Conservation (phyloP, 2,113 vertebrate genomes). For the Microcebus tavaratra region DNA sequence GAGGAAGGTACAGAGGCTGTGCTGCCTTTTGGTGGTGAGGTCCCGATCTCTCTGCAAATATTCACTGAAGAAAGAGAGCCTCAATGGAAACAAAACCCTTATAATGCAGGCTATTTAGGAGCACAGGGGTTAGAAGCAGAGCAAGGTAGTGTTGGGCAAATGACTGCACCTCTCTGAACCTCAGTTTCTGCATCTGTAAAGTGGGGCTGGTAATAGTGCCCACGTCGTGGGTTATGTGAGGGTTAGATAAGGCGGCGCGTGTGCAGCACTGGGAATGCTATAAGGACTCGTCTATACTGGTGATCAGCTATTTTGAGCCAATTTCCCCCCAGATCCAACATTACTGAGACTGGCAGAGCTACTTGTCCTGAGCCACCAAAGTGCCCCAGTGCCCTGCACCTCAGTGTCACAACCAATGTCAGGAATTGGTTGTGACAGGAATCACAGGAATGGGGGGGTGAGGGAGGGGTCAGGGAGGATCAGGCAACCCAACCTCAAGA, state of each 20-base stretch:
- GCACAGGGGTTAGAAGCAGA: not conserved
- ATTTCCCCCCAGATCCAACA: not conserved
- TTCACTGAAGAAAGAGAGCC: not conserved
- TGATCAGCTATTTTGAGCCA: rapidly evolving
- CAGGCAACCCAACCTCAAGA: conserved; percentile 46
- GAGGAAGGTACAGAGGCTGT: not conserved
- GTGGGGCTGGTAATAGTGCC: no score
- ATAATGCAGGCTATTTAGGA: rapidly evolving
- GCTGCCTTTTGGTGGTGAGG: not conserved
- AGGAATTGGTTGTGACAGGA: not conserved
- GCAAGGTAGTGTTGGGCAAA: not conserved
- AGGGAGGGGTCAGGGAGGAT: not conserved
- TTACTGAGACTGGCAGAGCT: not conserved
- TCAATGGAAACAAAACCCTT: not conserved
- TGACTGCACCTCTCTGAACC: not conserved
- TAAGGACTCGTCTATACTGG: rapidly evolving
- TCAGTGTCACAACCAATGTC: not conserved
- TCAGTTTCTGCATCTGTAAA: not conserved
- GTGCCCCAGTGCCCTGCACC: no score
- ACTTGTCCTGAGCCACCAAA: not conserved
- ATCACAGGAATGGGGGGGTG: no score
- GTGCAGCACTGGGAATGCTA: no score
- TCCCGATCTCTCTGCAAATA: not conserved
- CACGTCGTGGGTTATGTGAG: not conserved
- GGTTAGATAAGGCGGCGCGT: rapidly evolving